phyloP scores from a whole-genome alignment of 2,113 vertebrate genomes.

The Physeter macrocephalus region DNA sequence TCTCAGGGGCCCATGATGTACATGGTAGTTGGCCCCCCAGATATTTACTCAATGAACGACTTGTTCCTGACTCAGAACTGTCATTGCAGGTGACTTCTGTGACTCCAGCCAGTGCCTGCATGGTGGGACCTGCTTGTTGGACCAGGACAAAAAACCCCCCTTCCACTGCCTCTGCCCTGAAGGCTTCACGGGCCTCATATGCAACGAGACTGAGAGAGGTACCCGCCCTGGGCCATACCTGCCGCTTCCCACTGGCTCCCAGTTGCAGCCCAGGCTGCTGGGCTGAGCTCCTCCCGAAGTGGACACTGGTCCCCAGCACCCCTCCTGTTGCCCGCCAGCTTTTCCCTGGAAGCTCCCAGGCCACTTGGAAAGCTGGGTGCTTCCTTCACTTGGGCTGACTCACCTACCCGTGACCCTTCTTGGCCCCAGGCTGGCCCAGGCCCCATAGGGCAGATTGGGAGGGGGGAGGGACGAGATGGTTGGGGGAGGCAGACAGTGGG shows the following conservation, averaged over 20 bases:
- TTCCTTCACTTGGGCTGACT: not conserved
- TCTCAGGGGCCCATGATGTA: not conserved
- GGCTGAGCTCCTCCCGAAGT: not conserved
- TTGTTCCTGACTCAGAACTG: not conserved
- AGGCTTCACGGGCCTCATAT: conserved; percentile 89
- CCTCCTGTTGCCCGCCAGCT: rapidly evolving
- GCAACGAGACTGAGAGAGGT: conserved; percentile 92
- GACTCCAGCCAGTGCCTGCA: conserved; percentile 89
- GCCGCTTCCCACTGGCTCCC: rapidly evolving
- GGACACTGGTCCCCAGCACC: too few relatives aligned
- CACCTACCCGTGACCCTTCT: not conserved
- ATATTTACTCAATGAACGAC: not conserved
- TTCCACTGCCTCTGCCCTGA: conserved; percentile 92
- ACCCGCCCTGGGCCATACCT: not conserved
- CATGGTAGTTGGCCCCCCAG: rapidly evolving
- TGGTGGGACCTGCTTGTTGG: conserved; percentile 90
- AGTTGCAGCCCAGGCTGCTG: not conserved
- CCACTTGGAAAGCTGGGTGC: not conserved
- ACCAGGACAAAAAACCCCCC: conserved; percentile 78
- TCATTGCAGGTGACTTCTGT: conserved; percentile 88
- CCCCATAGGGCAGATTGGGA: not conserved
- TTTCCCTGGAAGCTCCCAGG: not conserved
- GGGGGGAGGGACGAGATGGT: not conserved
- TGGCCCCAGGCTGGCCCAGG: not conserved
- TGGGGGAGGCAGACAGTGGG: not conserved